These are phyloP conservation scores for Sinella curviseta DNA, from an alignment of 1,140 invertebrate genomes.

Conservation along the genomic window DNA sequence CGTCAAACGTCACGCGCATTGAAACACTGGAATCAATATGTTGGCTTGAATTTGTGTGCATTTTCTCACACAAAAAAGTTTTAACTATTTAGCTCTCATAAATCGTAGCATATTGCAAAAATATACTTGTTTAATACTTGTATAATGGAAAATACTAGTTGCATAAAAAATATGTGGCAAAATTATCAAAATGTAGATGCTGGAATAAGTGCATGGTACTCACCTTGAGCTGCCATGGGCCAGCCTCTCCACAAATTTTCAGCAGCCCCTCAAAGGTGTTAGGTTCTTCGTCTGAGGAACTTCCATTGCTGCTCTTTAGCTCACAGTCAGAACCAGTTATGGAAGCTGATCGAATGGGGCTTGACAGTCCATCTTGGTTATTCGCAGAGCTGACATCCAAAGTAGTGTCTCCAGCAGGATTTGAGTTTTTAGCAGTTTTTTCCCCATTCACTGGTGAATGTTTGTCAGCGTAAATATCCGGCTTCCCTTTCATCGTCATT, in stretches of 20 bases:
- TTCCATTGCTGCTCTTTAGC: not conserved
- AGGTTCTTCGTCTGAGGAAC: not conserved
- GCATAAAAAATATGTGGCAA: no score
- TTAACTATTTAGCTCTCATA: no score
- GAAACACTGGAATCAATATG: no score
- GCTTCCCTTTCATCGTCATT: constrained; percentile 10
- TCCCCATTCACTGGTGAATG: not conserved
- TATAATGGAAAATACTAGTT: no score
- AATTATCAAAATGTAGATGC: not conserved
- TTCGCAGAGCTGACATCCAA: not conserved
- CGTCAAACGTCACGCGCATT: no score
- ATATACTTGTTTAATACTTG: no score
- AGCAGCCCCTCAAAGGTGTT: constrained; percentile 46
- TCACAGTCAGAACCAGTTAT: not conserved
- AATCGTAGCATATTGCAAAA: no score
- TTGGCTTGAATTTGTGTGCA: no score
- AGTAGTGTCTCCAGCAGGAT: constrained; percentile 21
- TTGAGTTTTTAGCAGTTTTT: not conserved
- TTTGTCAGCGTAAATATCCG: not conserved
- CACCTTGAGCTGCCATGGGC: constrained; percentile 46
- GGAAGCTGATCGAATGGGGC: not conserved
- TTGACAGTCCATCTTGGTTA: constrained; percentile 12
- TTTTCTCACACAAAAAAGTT: no score
- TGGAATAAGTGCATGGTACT: not conserved
- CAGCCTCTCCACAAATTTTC: constrained; percentile 42